Evolutionary conservation across 2,113 vertebrate genomes (phyloP).

Genomic region (Gymnobelideus leadbeateri): DNA sequence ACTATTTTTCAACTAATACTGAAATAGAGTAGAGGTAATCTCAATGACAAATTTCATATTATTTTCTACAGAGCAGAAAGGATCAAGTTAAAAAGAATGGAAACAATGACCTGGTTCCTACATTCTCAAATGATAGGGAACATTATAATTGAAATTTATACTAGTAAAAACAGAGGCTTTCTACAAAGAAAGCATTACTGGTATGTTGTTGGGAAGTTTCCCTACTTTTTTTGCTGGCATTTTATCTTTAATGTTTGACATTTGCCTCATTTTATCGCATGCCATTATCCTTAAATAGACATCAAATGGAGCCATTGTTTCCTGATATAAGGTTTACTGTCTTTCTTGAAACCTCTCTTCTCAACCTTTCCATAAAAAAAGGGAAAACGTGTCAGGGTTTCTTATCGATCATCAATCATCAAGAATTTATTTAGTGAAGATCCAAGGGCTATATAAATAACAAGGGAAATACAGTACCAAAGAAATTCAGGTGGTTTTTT

Average conservation of each 20-base stretch:
- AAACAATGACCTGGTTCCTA: slow-evolving; percentile 15
- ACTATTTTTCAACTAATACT: background rate
- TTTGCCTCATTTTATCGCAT: slow-evolving; percentile 29
- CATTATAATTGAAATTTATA: background rate
- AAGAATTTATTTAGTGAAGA: background rate
- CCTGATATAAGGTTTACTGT: background rate
- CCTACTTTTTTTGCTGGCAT: background rate
- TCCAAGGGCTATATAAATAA: background rate
- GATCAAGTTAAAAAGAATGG: slow-evolving; percentile 1
- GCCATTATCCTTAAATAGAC: slow-evolving; percentile 1
- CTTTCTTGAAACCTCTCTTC: background rate
- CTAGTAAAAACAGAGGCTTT: slow-evolving; percentile 15
- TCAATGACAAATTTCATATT: slow-evolving; percentile 6
- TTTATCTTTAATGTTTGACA: slow-evolving; percentile 24
- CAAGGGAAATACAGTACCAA: background rate
- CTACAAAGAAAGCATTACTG: background rate
- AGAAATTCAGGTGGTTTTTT: background rate
- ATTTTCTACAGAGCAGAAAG: slow-evolving; percentile 57
- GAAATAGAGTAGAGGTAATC: background rate
- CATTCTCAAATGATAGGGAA: slow-evolving; percentile 26
- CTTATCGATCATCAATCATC: background rate
- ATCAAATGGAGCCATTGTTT: background rate
- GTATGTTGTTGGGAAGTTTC: background rate
- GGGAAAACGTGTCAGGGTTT: background rate
- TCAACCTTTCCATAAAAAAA: background rate